Conservation (phyloP, 2,888 invertebrate species). For the Rapana venosa region DNA sequence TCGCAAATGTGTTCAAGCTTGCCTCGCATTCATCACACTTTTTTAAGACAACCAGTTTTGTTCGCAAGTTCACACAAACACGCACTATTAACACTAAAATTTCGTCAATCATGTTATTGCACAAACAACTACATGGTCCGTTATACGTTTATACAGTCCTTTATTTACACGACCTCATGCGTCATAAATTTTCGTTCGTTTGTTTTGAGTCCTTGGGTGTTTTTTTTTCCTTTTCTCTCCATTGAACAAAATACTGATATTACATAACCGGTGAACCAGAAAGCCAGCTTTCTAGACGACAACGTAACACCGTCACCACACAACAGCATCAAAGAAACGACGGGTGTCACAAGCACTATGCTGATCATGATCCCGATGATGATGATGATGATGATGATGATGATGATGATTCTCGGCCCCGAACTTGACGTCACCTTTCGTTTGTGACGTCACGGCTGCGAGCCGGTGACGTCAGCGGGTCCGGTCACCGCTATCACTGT, state of each 20-base stretch:
- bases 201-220: background rate
- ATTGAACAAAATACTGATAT: background rate
- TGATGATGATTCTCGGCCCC: conserved; percentile 7
- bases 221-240: no score
- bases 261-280: background rate
- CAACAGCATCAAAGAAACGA: background rate
- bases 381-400: background rate
- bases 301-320: background rate
- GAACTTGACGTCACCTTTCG: background rate
- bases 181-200: background rate
- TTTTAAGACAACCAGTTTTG: no score
- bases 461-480: conserved; percentile 20
- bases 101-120: background rate
- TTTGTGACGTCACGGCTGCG: background rate
- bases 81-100: no score
- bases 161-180: background rate
- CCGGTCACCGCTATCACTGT: conserved; percentile 7
- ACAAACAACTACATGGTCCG: background rate
- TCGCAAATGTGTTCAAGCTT: no score
- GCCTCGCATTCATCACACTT: no score
- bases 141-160: background rate
- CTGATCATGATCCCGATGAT: background rate
- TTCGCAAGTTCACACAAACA: no score
- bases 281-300: background rate
- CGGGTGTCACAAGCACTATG: background rate